Percentiles rank a stretch among this genome's conserved stretches.
These are phyloP conservation scores for Cyclina sinensis DNA, from an alignment of 1,140 invertebrate species.

Conservation along the genomic window DNA sequence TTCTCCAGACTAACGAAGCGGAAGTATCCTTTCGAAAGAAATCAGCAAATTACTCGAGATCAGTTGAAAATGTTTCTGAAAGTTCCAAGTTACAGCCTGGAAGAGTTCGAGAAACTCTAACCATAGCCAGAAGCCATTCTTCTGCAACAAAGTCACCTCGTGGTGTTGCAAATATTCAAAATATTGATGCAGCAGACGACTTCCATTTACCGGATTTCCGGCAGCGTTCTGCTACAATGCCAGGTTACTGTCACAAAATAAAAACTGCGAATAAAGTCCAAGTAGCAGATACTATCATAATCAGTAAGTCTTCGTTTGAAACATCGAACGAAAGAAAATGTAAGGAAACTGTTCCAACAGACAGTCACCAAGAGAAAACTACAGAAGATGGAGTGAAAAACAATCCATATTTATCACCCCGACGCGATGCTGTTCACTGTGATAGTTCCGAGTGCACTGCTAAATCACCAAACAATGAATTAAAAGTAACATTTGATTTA, in stretches of 20 bases:
- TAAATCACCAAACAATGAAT: not conserved
- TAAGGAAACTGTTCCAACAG: not conserved
- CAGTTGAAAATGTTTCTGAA: not conserved
- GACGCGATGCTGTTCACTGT: no score
- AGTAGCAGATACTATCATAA: not conserved
- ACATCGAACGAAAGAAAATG: not conserved
- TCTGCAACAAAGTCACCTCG: not conserved
- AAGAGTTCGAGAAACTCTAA: not conserved
- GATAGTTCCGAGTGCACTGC: not conserved
- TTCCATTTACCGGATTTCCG: conserved; percentile 12
- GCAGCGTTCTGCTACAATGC: not conserved
- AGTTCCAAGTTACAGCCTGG: not conserved
- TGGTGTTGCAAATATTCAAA: no score
- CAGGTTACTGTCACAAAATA: not conserved
- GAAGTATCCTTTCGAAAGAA: not conserved
- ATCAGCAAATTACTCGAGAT: not conserved
- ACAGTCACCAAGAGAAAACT: not conserved
- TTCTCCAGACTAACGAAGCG: conserved; percentile 2
- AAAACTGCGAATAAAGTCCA: not conserved
- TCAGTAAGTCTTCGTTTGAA: not conserved
- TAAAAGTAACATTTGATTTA: conserved; percentile 2
- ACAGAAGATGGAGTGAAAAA: not conserved
- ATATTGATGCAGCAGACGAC: not conserved
- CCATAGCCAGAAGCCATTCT: not conserved
- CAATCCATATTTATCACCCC: not conserved